Percentiles rank a stretch among this genome's conserved stretches.
phyloP scores from a whole-genome alignment of 2,113 vertebrate genomes.

The Puntigrus tetrazona region DNA sequence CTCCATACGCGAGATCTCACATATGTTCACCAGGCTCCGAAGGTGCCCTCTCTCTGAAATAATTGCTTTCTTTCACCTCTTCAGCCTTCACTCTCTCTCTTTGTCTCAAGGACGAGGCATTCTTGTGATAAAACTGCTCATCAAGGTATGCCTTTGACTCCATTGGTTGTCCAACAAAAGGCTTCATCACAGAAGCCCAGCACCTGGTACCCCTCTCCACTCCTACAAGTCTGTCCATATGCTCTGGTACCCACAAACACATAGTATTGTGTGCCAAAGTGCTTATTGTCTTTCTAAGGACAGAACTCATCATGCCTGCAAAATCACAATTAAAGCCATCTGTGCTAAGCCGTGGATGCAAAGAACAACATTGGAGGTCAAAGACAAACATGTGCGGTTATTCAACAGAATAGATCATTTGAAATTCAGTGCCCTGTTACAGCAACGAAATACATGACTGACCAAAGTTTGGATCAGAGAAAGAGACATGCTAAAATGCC shows the following conservation, averaged over 20 bases:
- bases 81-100: background rate
- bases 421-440: constrained; percentile 17
- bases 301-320: constrained; percentile 41
- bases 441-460: background rate
- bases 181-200: background rate
- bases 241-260: constrained; percentile 35
- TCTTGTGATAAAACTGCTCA: background rate
- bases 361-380: constrained; percentile 38
- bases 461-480: background rate
- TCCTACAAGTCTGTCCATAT: constrained; percentile 44
- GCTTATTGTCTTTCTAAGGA: constrained; percentile 47
- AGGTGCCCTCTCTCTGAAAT: constrained; percentile 13
- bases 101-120: constrained; percentile 5
- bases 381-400: background rate
- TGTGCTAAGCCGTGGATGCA: constrained; percentile 26
- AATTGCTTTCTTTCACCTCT: constrained; percentile 6
- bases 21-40: background rate
- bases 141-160: background rate
- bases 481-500: background rate
- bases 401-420: constrained; percentile 4
- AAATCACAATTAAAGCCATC: constrained; percentile 51
- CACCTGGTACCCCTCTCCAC: constrained; percentile 9
- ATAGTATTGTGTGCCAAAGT: constrained; percentile 44
- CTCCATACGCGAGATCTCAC: constrained; percentile 26
- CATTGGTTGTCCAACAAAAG: background rate